These are phyloP conservation scores for Paragorgia papillata DNA, from an alignment of 92 coral and sea anemone species.

Conservation along the genomic window DNA sequence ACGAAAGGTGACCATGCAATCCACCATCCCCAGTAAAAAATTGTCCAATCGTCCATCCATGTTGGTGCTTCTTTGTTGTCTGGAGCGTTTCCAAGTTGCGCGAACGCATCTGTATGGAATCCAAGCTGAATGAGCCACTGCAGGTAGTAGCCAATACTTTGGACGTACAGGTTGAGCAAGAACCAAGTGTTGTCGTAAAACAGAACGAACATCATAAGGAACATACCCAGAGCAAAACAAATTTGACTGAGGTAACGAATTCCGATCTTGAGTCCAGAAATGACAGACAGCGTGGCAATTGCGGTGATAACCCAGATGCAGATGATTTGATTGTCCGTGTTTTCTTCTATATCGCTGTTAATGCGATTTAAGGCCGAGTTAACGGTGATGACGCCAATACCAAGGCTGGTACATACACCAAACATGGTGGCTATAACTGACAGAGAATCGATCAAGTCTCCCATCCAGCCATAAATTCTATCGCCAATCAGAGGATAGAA, in stretches of 20 bases:
- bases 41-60: conserved; percentile 94
- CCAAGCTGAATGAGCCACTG: conserved; percentile 86
- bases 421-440: conserved; percentile 84
- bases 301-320: conserved; percentile 85
- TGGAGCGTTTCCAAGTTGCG: conserved; percentile 86
- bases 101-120: conserved; percentile 93
- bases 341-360: conserved; percentile 62
- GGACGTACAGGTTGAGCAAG: conserved; percentile 79
- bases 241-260: conserved; percentile 90
- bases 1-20: conserved; percentile 94
- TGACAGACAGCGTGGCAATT: conserved; percentile 79
- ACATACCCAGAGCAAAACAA: conserved; percentile 81
- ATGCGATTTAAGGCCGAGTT: conserved; percentile 74
- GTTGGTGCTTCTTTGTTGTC: conserved; percentile 68
- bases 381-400: conserved; percentile 76
- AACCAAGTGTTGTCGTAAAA: conserved; percentile 91
- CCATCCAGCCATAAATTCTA: conserved; percentile 73
- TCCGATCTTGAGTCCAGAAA: conserved; percentile 87
- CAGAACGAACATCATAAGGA: conserved; percentile 75
- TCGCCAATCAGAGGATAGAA: conserved; percentile 85
- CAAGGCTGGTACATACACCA: conserved; percentile 95
- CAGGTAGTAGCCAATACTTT: conserved; percentile 79
- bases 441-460: conserved; percentile 79
- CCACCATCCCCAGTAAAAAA: conserved; percentile 99
- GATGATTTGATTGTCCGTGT: conserved; percentile 70